Evolutionary conservation across 2,797 vertebrate genomes (phyloP).

Genomic region (Amazona finschi): DNA sequence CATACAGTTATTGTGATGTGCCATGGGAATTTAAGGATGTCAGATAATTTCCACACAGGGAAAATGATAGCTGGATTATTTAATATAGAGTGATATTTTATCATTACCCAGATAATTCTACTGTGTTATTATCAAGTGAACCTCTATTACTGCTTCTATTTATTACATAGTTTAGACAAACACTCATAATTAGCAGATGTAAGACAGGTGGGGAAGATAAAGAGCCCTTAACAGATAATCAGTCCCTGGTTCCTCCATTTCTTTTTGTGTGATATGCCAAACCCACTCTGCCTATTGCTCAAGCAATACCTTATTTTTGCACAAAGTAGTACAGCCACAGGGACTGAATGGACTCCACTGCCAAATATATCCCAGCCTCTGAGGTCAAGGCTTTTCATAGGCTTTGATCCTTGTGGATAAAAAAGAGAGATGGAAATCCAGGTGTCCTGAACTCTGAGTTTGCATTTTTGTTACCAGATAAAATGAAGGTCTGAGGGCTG

Average conservation of each 20-base stretch:
- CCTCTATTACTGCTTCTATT: fast-evolving
- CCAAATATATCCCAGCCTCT: background rate
- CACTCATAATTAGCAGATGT: background rate
- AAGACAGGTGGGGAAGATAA: background rate
- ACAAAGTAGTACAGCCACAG: background rate
- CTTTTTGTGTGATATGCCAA: background rate
- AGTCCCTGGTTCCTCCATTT: background rate
- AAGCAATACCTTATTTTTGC: background rate
- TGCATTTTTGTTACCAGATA: background rate
- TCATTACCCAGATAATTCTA: background rate
- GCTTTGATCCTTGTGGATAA: background rate
- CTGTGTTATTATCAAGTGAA: background rate
- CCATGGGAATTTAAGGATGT: background rate
- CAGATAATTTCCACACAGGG: background rate
- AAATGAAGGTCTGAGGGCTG: background rate
- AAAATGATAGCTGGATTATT: background rate
- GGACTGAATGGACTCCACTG: background rate
- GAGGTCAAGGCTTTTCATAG: background rate
- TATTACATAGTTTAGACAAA: background rate
- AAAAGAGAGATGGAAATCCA: background rate
- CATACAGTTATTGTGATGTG: background rate
- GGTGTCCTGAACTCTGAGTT: background rate
- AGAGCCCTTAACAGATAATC: background rate
- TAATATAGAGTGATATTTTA: background rate
- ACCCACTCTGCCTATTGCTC: background rate